Evolutionary conservation across 2,888 invertebrate genomes (phyloP).

Genomic region (Melieria omissa): DNA sequence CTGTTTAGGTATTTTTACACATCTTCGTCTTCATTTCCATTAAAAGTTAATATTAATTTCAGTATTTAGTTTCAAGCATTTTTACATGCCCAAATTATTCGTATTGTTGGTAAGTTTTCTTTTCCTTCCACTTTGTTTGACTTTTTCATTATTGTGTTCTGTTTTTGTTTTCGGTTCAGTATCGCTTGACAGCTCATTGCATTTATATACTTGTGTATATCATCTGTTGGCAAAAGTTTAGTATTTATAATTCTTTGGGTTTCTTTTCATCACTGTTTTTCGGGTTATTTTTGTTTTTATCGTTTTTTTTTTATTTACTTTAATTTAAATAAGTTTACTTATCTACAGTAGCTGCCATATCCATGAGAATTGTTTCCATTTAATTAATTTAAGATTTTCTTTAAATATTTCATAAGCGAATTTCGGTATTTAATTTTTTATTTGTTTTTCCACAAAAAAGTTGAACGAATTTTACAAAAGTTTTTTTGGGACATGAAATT

Average conservation of each 20-base stretch:
- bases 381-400: constrained; percentile 38
- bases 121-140: constrained; percentile 23
- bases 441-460: background rate
- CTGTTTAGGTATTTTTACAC: constrained; percentile 15
- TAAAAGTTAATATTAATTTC: too few relatives aligned
- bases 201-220: constrained; percentile 35
- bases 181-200: constrained; percentile 35
- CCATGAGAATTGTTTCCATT: constrained; percentile 66
- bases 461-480: constrained; percentile 4
- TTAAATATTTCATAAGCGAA: constrained; percentile 42
- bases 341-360: constrained; percentile 68
- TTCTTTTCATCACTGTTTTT: constrained; percentile 27
- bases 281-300: constrained; percentile 37
- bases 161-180: constrained; percentile 21
- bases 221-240: constrained; percentile 40
- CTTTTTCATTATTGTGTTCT: constrained; percentile 29
- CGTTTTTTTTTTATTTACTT: constrained; percentile 38
- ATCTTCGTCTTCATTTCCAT: constrained; percentile 29
- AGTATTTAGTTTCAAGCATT: too few relatives aligned
- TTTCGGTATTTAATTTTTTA: constrained; percentile 25
- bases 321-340: constrained; percentile 58
- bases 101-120: background rate
- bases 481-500: background rate
- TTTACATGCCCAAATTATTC: too few relatives aligned
- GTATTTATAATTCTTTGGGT: constrained; percentile 37